phyloP scores from a whole-genome alignment of 2,888 invertebrate genomes.

The Cheilosia variabilis region DNA sequence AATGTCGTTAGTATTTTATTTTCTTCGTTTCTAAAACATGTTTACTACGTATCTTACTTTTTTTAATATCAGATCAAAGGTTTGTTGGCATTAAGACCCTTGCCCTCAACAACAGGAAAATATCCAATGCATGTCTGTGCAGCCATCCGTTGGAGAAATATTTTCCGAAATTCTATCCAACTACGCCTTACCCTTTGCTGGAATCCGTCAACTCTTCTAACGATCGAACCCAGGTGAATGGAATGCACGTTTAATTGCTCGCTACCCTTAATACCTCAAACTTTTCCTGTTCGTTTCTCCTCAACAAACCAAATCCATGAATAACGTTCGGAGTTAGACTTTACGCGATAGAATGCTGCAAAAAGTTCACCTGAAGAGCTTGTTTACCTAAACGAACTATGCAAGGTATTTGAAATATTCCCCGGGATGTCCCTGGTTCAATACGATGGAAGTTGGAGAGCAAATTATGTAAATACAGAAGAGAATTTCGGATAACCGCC shows the following conservation, averaged over 20 bases:
- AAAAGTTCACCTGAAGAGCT: slow-evolving; percentile 7
- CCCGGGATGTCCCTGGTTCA: slow-evolving; percentile 3
- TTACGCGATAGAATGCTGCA: slow-evolving; percentile 13
- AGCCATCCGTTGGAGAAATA: neutral
- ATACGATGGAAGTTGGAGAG: neutral
- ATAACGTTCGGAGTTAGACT: slow-evolving; percentile 3
- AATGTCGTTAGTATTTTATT: no score
- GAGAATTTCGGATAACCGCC: slow-evolving; percentile 30
- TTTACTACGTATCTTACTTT: no score
- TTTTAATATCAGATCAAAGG: no score
- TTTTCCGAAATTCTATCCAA: slow-evolving; percentile 6
- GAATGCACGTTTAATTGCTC: slow-evolving; percentile 21
- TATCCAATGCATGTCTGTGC: no score
- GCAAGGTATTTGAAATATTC: slow-evolving; percentile 6
- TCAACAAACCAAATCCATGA: neutral
- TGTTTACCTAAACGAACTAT: slow-evolving; percentile 5
- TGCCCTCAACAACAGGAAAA: no score
- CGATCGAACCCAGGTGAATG: slow-evolving; percentile 8
- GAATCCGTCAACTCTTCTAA: slow-evolving; percentile 18
- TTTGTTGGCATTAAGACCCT: neutral
- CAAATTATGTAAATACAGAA: neutral
- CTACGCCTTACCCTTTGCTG: neutral
- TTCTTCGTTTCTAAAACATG: no score
- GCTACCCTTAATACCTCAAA: slow-evolving; percentile 4
- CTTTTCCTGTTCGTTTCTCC: neutral